A percentile compares a stretch with the other conserved stretches of the same genome.
Evolutionary conservation across 23 tunicate species (phyloP).

Genomic region (Trididemnum miniatum): DNA sequence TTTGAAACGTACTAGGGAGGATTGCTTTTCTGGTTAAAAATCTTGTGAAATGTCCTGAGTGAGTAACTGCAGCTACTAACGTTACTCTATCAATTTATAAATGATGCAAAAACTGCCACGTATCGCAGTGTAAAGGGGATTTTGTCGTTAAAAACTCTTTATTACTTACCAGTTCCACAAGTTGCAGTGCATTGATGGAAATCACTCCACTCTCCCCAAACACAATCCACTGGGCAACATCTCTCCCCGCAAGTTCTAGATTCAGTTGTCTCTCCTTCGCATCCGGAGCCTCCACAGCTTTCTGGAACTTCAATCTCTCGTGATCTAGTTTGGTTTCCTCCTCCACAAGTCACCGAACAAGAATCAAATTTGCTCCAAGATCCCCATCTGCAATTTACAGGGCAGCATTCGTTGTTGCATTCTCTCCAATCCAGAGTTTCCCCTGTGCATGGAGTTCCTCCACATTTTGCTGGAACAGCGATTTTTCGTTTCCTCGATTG

Average conservation of each 20-base stretch:
- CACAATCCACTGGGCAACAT: slow-evolving; percentile 43
- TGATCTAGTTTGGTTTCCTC: slow-evolving; percentile 25
- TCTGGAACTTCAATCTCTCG: slow-evolving; percentile 10
- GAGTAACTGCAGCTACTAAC: too few relatives aligned
- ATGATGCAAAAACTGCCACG: too few relatives aligned
- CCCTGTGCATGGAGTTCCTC: slow-evolving; percentile 42
- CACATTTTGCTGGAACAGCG: slow-evolving; percentile 1
- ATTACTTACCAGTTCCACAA: slow-evolving; percentile 1
- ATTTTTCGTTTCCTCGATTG: slow-evolving; percentile 18
- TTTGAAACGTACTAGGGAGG: too few relatives aligned
- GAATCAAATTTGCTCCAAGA: slow-evolving; percentile 29
- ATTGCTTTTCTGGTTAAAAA: too few relatives aligned
- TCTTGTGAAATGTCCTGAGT: too few relatives aligned
- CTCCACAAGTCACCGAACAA: slow-evolving; percentile 30
- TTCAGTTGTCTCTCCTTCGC: background rate
- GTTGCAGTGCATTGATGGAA: slow-evolving; percentile 28
- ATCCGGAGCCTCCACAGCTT: slow-evolving; percentile 33
- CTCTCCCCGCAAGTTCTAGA: background rate
- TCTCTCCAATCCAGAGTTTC: background rate
- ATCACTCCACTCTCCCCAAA: slow-evolving; percentile 29
- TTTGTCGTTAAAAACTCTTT: too few relatives aligned
- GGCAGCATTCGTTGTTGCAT: slow-evolving; percentile 55
- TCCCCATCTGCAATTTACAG: slow-evolving; percentile 51
- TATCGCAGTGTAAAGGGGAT: too few relatives aligned
- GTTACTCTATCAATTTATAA: too few relatives aligned